Evolutionary conservation across 2,113 vertebrate genomes (phyloP), one percentile per base, ranked within the genome.

Genomic region (Zonotrichia leucophrys): DNA sequence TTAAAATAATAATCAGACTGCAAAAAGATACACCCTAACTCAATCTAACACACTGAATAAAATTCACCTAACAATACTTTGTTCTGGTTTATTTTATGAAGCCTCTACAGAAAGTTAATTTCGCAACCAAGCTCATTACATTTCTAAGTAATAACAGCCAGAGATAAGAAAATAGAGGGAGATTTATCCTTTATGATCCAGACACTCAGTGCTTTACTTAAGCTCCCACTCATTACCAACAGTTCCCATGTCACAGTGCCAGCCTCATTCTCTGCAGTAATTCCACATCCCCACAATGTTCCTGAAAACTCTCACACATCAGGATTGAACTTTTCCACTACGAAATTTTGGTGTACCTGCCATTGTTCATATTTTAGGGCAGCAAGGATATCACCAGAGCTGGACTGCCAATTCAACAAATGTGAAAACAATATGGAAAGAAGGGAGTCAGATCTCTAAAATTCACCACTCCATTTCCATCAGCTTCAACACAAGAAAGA

Each of bases 1-100:
- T 98, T 97, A 98, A 98, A 97, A 98, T 97, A 98, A 96, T 92
- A 96, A 97, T 95, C 87, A 96, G 91, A 68, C 12, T 76, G 37
- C 74, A 55, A 92, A 88, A 95, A 92, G 62, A 63, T 76, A 92
- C 41, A 92, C 84, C 53, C 49, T 63, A 95, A 96, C 83, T 91
- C 58, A 72, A 68, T 90, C 75, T 85, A 96, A 76, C 62, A 90
- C 56, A 87, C 21, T 30, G 74, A 97, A 97, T 90, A 80, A 93
- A 97, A 98, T 92, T 94, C 90, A 93, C 55, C 83, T 60, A 88
- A 82, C 82, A 94, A 90, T 82, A 86, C 94, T 97, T 97, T 92
- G 39, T 95, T 93, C 74, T 86, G 95, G 82, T 96, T 96, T 97
- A 90, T 96, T 97, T 96, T 91, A 97, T 89, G 81, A 96, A 75